phyloP scores from a whole-genome alignment of 1,140 invertebrate species.

The Heliconius himera region DNA sequence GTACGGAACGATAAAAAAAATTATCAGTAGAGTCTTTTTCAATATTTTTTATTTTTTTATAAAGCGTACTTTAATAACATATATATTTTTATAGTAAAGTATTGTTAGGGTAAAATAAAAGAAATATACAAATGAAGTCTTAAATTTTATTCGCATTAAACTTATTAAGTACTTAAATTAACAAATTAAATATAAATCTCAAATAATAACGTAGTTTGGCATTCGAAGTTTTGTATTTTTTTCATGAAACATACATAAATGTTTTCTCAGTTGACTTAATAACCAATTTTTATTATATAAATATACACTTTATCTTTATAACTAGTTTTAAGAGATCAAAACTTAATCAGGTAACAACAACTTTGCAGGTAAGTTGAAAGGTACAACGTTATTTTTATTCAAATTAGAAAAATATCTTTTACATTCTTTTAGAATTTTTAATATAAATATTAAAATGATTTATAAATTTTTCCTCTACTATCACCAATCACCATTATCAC shows the following conservation, averaged over 20 bases:
- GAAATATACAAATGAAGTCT: constrained; percentile 27
- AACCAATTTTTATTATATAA: constrained; percentile 47
- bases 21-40: too few relatives aligned
- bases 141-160: constrained; percentile 51
- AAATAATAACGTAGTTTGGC: constrained; percentile 75
- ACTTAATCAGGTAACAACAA: constrained; percentile 75
- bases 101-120: constrained; percentile 17
- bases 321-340: constrained; percentile 77
- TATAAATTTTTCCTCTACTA: constrained; percentile 49
- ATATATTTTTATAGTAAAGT: neutral
- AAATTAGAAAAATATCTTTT: constrained; percentile 47
- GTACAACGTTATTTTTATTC: constrained; percentile 41
- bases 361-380: constrained; percentile 50
- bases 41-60: too few relatives aligned
- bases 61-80: too few relatives aligned
- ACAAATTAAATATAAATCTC: constrained; percentile 72
- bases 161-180: constrained; percentile 71
- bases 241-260: constrained; percentile 27
- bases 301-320: constrained; percentile 54
- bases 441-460: constrained; percentile 20
- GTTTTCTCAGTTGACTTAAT: constrained; percentile 52
- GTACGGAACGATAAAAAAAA: too few relatives aligned
- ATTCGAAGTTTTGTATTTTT: constrained; percentile 47
- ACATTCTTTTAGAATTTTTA: constrained; percentile 37
- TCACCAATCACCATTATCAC: constrained; percentile 70